Base-by-base conservation (phyloP, 2,797 vertebrate genomes). In the Pteronotus mesoamericanus region DNA sequence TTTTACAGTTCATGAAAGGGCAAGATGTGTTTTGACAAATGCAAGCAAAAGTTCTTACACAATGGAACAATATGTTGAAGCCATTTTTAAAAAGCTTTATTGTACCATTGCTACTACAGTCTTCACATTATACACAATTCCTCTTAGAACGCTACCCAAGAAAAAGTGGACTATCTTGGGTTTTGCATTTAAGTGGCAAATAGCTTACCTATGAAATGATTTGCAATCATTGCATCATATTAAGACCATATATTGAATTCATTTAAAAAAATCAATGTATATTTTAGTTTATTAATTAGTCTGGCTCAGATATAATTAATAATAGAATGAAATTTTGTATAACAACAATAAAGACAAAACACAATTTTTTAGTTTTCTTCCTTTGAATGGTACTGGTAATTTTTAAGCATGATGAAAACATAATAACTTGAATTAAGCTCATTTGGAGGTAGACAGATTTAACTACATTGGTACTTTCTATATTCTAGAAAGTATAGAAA, bases 1-100 rank as follows among this genome's bases (percentile, higher is more conserved):
- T 89, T 89, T 96, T 87, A 90, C 18, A 91, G 44, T 84, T 91
- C 39, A 42, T 68, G 75, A 84, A 96, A 94, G 22, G 91, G n/a
- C 68, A 91, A 97, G 66, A 68, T n/a, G 39, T 92, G 34, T 92
- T 96, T 96, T 97, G 86, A 92, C 15, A 79, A 93, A 95, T 48
- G n/a, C 83, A 96, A 94, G 92, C 89, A 94, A 96, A 97, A 95
- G 64, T 91, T 89, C 89, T 91, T 84, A 95, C 46, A 96, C 95
- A 96, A 98, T 97, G 86, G 95, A 94, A 98, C 96, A 97, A 97
- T 97, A 97, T 93, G 89, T 74, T 80, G 79, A 91, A 91, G 93
- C 91, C 98, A 97, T 97, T 96, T 97, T 97, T 96, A 96, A 94
- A 83, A 82, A 80, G 79, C 61, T 96, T 96, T 96, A 94, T 97